These are phyloP conservation scores for Lophotis ruficrista DNA, from an alignment of 2,113 vertebrate species.

Conservation along the genomic window DNA sequence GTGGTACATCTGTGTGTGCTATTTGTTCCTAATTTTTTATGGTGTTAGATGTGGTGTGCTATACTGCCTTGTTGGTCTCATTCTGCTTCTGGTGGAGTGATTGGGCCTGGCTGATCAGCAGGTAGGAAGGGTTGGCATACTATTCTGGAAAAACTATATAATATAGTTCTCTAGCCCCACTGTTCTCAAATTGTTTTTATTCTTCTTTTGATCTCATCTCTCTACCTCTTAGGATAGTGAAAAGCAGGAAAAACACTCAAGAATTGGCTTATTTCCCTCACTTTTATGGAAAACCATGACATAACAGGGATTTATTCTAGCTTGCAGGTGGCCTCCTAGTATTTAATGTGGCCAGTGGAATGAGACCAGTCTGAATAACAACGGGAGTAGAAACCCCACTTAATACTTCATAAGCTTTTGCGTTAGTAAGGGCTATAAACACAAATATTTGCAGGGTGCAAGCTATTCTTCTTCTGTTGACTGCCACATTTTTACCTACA, in stretches of 20 bases:
- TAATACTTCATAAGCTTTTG: not conserved
- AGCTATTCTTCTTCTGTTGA: not conserved
- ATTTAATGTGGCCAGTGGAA: not conserved
- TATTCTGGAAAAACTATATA: not conserved
- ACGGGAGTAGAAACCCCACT: not conserved
- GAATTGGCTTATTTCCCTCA: not conserved
- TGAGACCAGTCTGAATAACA: not conserved
- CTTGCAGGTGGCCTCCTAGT: not conserved
- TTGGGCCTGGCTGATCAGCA: not conserved
- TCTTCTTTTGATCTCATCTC: not conserved
- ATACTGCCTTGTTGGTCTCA: not conserved
- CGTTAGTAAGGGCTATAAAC: not conserved
- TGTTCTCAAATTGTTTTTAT: not conserved
- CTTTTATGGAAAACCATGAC: not conserved
- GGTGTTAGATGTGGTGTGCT: not conserved
- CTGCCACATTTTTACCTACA: constrained; percentile 32
- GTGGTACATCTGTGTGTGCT: not conserved
- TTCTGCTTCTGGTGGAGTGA: not conserved
- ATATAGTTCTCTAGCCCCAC: not conserved
- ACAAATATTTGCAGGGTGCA: not conserved
- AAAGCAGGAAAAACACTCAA: not conserved
- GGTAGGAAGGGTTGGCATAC: not conserved
- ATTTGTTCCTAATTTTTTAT: not conserved
- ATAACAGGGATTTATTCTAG: not conserved
- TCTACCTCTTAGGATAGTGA: not conserved